Percentiles rank a stretch among this genome's conserved stretches.
Conservation (phyloP, 2,888 invertebrate species). For the Apeira syringaria region DNA sequence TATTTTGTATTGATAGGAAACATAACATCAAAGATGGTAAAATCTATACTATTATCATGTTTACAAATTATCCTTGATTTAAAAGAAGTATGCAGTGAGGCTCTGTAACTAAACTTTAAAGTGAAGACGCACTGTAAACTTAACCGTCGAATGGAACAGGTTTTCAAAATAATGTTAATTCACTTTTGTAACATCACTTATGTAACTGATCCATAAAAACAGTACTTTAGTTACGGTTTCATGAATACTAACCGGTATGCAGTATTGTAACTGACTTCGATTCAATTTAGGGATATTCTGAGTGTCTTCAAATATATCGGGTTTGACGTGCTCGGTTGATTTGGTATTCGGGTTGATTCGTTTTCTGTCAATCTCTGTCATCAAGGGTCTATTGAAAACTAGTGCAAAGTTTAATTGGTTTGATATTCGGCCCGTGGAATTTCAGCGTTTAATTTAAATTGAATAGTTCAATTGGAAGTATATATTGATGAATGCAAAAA, state of each 20-base stretch:
- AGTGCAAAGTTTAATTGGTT: conserved; percentile 13
- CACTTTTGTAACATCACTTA: conserved; percentile 8
- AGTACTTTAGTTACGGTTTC: conserved; percentile 14
- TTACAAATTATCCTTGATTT: too few species aligned
- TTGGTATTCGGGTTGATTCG: conserved; percentile 11
- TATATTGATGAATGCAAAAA: too few species aligned
- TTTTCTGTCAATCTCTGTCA: conserved; percentile 9
- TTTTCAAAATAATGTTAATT: conserved; percentile 4
- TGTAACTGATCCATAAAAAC: conserved; percentile 3
- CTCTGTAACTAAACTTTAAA: too few species aligned
- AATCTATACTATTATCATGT: too few species aligned
- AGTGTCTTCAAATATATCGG: conserved; percentile 6
- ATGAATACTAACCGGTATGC: conserved; percentile 5
- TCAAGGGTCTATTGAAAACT: conserved; percentile 5
- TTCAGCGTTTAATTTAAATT: too few species aligned
- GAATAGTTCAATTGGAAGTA: too few species aligned
- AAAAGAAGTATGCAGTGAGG: too few species aligned
- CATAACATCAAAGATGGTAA: too few species aligned
- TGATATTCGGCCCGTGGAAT: too few species aligned
- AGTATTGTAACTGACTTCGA: conserved; percentile 4
- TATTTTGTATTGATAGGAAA: too few species aligned
- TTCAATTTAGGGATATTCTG: conserved; percentile 7
- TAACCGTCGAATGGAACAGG: conserved; percentile 1
- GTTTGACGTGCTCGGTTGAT: conserved; percentile 9
- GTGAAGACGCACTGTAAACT: too few species aligned